Conservation (phyloP, 2,113 vertebrate genomes). For the Ailuropoda melanoleuca region DNA sequence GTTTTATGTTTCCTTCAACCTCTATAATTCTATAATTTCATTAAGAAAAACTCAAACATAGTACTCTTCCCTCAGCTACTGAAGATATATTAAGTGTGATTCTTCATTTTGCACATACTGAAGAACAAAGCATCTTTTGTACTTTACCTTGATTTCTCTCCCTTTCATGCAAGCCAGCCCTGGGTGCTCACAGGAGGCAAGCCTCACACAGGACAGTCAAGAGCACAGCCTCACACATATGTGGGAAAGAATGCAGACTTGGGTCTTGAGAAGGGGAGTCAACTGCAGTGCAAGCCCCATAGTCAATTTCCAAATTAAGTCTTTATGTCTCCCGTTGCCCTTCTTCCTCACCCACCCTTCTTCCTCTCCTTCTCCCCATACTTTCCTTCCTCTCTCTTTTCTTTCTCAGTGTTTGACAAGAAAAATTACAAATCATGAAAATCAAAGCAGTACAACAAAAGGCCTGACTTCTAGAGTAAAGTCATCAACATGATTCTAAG, state of each 20-base stretch:
- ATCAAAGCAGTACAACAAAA: slow-evolving; percentile 61
- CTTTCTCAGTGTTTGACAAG: slow-evolving; percentile 32
- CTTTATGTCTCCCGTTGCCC: not conserved
- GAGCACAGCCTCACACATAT: not conserved
- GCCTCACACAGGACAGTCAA: not conserved
- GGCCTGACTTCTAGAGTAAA: slow-evolving; percentile 46
- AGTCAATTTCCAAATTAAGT: not conserved
- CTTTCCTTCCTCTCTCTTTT: not conserved
- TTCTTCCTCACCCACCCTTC: not conserved
- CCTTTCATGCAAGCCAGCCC: not conserved
- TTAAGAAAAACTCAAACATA: not conserved
- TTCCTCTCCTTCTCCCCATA: not conserved
- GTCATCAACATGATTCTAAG: slow-evolving; percentile 58
- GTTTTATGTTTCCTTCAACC: not conserved
- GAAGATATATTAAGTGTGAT: not conserved
- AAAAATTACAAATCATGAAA: slow-evolving; percentile 64
- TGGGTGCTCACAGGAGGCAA: not conserved
- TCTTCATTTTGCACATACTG: not conserved
- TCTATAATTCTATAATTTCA: not conserved
- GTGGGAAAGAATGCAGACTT: too few species aligned
- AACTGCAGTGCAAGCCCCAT: not conserved
- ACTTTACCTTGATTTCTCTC: not conserved
- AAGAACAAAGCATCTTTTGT: not conserved
- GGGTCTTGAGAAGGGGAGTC: not conserved
- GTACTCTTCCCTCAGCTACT: not conserved